Percentiles rank a stretch among this genome's conserved stretches.
These are phyloP conservation scores for Yponomeuta cagnagella DNA, from an alignment of 2,888 invertebrate species.

Conservation along the genomic window DNA sequence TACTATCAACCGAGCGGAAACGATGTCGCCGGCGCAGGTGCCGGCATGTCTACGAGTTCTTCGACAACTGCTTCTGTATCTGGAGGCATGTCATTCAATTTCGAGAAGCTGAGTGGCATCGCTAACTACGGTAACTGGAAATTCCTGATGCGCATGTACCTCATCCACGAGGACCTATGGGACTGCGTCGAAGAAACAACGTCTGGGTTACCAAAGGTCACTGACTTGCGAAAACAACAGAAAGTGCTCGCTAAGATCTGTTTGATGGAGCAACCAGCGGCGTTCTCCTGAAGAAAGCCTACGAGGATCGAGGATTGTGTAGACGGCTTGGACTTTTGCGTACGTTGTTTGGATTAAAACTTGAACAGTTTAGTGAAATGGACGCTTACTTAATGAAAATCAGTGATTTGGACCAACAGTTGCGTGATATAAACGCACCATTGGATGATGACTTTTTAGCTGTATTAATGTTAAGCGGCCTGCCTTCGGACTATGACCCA, in stretches of 20 bases:
- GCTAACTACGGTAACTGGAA: slow-evolving; percentile 2
- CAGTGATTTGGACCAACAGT: slow-evolving; percentile 18
- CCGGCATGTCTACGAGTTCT: neutral
- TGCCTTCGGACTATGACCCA: slow-evolving; percentile 23
- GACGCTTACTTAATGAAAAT: slow-evolving; percentile 14
- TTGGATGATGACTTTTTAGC: slow-evolving; percentile 24
- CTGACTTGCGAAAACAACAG: slow-evolving; percentile 14
- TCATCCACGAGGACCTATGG: slow-evolving; percentile 11
- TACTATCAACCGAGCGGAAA: neutral
- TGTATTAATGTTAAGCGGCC: slow-evolving; percentile 23
- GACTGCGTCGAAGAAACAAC: slow-evolving; percentile 6
- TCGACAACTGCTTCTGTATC: neutral
- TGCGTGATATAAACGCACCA: slow-evolving; percentile 23
- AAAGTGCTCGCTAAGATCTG: slow-evolving; percentile 16
- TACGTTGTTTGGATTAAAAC: slow-evolving; percentile 14
- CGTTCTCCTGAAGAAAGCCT: slow-evolving; percentile 7
- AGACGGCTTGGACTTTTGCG: slow-evolving; percentile 14
- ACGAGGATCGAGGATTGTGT: slow-evolving; percentile 14
- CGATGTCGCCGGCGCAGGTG: neutral
- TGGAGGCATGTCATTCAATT: neutral
- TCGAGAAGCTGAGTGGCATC: slow-evolving; percentile 10
- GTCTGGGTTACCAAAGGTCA: neutral
- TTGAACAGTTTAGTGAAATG: slow-evolving; percentile 13
- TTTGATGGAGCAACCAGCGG: slow-evolving; percentile 10
- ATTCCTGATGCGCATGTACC: slow-evolving; percentile 2